phyloP scores from a whole-genome alignment of 2,888 invertebrate genomes.

The Melanostoma scalare region DNA sequence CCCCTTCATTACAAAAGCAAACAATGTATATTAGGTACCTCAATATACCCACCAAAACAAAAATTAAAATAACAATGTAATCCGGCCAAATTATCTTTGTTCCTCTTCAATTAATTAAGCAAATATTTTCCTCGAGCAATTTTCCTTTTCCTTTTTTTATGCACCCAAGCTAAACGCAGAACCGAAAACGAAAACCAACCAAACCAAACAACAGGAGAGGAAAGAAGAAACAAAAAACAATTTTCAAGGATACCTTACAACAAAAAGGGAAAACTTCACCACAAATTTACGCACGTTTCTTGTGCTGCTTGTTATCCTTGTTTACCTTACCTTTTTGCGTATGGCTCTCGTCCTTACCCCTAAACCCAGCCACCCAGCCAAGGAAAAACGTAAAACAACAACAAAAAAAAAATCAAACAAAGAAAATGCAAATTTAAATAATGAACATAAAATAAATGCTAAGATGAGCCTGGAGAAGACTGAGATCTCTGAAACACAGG shows the following conservation, averaged over 20 bases:
- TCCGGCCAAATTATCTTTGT: constrained; percentile 67
- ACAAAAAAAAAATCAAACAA: constrained; percentile 21
- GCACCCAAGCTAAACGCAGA: too few relatives aligned
- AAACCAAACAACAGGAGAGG: too few relatives aligned
- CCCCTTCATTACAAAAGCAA: constrained; percentile 1
- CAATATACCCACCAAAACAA: constrained; percentile 23
- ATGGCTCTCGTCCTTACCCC: background rate
- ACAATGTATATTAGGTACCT: background rate
- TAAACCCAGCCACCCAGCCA: constrained; percentile 3
- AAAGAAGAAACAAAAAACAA: constrained; percentile 3
- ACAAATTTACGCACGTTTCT: constrained; percentile 49
- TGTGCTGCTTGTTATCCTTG: constrained; percentile 43
- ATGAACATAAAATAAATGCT: constrained; percentile 58
- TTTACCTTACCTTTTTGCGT: constrained; percentile 26
- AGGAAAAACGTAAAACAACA: constrained; percentile 28
- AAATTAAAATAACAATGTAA: constrained; percentile 60
- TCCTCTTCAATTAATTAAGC: constrained; percentile 71
- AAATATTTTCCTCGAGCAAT: constrained; percentile 61
- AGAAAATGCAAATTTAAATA: constrained; percentile 71
- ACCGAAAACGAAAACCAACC: too few relatives aligned
- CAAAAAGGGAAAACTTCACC: constrained; percentile 31
- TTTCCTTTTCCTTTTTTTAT: constrained; percentile 17
- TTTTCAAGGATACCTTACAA: constrained; percentile 19
- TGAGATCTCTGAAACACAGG: constrained; percentile 1
- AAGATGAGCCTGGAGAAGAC: constrained; percentile 22